These are phyloP conservation scores for Sturnus vulgaris DNA, from an alignment of 2,113 vertebrate species.

Conservation along the genomic window DNA sequence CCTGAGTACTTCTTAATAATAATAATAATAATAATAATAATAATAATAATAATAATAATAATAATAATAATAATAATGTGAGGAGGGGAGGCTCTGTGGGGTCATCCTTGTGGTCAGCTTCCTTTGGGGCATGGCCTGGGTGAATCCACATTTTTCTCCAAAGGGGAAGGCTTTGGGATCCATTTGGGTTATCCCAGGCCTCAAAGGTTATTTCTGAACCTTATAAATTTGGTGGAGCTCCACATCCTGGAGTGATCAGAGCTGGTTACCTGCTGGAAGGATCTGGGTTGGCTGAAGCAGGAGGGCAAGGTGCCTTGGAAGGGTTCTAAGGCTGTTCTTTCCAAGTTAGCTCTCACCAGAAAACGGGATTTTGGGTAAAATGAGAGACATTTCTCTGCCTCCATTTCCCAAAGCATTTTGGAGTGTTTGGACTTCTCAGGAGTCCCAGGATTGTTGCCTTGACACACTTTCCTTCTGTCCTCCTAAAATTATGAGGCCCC, in stretches of 20 bases:
- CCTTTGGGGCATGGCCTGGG: background rate
- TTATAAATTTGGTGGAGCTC: background rate
- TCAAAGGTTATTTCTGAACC: background rate
- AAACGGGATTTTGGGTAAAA: background rate
- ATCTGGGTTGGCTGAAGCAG: background rate
- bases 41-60: too few species aligned
- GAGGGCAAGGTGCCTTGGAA: background rate
- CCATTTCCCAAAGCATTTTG: accelerated
- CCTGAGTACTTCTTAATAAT: background rate
- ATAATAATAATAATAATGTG: too few species aligned
- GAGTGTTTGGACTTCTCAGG: background rate
- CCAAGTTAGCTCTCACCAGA: background rate
- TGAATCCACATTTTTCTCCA: background rate
- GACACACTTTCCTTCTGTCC: background rate
- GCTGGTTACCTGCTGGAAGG: background rate
- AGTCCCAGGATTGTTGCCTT: background rate
- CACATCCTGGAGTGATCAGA: accelerated
- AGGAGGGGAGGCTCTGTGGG: accelerated
- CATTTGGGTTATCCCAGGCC: background rate
- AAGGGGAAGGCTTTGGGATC: background rate
- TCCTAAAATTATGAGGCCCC: background rate
- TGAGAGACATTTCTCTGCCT: background rate
- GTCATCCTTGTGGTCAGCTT: background rate
- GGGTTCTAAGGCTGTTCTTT: background rate
- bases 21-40: too few species aligned